A percentile compares a stretch with the other conserved stretches of the same genome.
Evolutionary conservation across 2,797 vertebrate genomes (phyloP).

Genomic region (Ciconia nigra): DNA sequence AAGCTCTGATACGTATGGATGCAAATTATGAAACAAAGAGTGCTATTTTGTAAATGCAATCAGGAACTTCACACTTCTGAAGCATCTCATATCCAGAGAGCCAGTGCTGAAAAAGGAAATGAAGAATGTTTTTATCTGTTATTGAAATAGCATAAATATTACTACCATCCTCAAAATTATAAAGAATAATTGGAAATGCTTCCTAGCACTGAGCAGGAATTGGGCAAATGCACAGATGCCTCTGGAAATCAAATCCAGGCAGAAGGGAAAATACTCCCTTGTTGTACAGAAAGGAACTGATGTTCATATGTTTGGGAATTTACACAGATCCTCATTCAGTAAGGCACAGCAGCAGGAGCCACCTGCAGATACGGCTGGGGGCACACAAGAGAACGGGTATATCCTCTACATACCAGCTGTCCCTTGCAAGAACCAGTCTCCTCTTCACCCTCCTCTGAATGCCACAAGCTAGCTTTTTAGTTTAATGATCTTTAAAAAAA

Average conservation of each 20-base stretch:
- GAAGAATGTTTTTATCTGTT: neutral
- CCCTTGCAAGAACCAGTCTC: conserved; percentile 30
- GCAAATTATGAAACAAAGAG: neutral
- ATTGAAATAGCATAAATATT: conserved; percentile 10
- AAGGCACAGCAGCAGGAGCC: conserved; percentile 22
- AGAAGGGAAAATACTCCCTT: conserved; percentile 55
- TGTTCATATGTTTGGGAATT: conserved; percentile 63
- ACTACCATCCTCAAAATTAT: neutral
- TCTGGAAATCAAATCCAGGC: conserved; percentile 24
- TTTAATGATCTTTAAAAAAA: conserved; percentile 1
- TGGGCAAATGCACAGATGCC: conserved; percentile 42
- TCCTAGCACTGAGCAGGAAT: conserved; percentile 47
- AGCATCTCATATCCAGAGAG: neutral
- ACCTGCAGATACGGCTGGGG: conserved; percentile 58
- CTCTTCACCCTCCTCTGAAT: conserved; percentile 31
- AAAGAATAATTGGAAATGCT: conserved; percentile 30
- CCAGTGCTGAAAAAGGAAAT: neutral
- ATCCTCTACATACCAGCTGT: conserved; percentile 61
- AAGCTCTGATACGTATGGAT: neutral
- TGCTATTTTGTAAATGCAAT: neutral
- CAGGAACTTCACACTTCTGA: neutral
- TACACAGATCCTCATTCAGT: conserved; percentile 72
- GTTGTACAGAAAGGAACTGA: conserved; percentile 49
- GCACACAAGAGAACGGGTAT: conserved; percentile 54
- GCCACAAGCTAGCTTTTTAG: conserved; percentile 58